Percentiles rank a stretch among this genome's conserved stretches.
Conservation (phyloP, 2,888 invertebrate genomes). For the Protophormia terraenovae region DNA sequence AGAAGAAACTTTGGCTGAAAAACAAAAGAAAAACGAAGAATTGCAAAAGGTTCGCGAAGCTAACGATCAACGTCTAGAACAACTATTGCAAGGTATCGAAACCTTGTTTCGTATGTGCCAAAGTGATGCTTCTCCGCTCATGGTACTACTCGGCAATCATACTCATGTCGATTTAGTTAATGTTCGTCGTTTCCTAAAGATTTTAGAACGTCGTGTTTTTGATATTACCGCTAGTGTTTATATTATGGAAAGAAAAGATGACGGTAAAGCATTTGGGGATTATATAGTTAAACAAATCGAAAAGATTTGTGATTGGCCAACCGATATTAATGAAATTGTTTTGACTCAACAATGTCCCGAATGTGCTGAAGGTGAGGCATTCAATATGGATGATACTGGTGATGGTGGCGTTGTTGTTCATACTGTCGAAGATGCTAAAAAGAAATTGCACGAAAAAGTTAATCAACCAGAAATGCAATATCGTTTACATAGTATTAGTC, state of each 20-base stretch:
- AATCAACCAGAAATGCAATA: constrained; percentile 80
- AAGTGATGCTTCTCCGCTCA: constrained; percentile 82
- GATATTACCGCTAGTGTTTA: constrained; percentile 83
- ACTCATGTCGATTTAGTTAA: constrained; percentile 84
- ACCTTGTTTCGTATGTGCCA: constrained; percentile 80
- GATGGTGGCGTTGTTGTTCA: constrained; percentile 74
- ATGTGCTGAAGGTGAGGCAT: constrained; percentile 80
- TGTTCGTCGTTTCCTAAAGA: constrained; percentile 82
- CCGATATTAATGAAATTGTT: constrained; percentile 82
- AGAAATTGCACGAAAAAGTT: constrained; percentile 78
- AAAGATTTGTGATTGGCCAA: constrained; percentile 78
- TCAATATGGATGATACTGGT: constrained; percentile 79
- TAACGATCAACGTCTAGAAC: constrained; percentile 73
- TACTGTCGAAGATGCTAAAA: constrained; percentile 73
- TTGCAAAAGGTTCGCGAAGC: constrained; percentile 68
- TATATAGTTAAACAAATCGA: constrained; percentile 78
- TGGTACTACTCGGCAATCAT: constrained; percentile 83
- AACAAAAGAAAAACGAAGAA: constrained; percentile 71
- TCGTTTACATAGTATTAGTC: constrained; percentile 79
- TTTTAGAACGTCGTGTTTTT: constrained; percentile 83
- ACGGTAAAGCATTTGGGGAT: constrained; percentile 69
- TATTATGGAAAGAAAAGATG: constrained; percentile 74
- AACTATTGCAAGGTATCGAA: constrained; percentile 74
- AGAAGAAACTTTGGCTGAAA: constrained; percentile 71
- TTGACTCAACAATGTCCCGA: constrained; percentile 80